Conservation (phyloP, 53 echinoderm and acorn worm genomes). For the Arbacia lixula region DNA sequence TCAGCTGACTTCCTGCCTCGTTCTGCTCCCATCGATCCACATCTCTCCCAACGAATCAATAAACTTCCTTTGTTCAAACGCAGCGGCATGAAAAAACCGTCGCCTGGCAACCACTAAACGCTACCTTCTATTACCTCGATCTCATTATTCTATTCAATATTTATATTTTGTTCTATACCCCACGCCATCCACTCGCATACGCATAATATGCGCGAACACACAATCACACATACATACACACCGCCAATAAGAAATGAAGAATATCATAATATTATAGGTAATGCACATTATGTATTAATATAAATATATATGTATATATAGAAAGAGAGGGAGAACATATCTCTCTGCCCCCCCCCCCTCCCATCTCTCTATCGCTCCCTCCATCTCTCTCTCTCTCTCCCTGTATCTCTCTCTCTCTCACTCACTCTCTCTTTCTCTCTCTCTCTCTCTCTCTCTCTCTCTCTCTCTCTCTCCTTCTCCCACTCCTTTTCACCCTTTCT, state of each 20-base stretch:
- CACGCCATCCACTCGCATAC: no score
- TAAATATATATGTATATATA: no score
- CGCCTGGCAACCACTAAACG: constrained; percentile 21
- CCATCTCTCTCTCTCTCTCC: background rate
- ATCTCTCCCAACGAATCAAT: background rate
- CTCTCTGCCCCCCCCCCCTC: background rate
- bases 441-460: background rate
- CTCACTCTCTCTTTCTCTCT: no score
- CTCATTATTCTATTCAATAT: constrained; percentile 8
- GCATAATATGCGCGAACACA: no score
- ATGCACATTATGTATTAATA: no score
- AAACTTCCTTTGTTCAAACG: background rate
- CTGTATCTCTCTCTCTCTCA: background rate
- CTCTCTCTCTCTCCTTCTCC: background rate
- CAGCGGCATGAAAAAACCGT: constrained; percentile 5
- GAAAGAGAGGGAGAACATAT: no score
- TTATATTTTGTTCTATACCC: background rate
- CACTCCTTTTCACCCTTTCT: background rate
- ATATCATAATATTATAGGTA: no score
- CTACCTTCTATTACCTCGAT: constrained; percentile 1
- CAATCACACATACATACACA: no score
- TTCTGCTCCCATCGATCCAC: constrained; percentile 2
- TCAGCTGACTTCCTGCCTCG: no score
- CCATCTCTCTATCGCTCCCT: background rate
- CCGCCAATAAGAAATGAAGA: no score